These are phyloP conservation scores for Kuschelorhynchus macadamiae DNA, from an alignment of 2,888 invertebrate species.

Conservation along the genomic window DNA sequence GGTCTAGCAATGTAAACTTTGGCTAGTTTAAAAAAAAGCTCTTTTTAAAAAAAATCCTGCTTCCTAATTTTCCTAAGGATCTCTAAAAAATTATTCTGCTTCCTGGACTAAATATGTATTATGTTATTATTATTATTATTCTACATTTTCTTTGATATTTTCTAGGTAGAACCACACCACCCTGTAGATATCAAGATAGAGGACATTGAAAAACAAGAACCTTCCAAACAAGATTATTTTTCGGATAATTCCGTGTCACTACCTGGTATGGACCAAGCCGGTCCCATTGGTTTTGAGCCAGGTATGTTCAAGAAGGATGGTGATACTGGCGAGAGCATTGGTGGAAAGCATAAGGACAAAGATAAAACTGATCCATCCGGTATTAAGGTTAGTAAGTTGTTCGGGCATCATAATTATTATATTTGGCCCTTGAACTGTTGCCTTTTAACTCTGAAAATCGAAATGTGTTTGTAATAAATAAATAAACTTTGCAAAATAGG, in stretches of 20 bases:
- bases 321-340: constrained; percentile 2
- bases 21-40: too few species aligned
- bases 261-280: constrained; percentile 80
- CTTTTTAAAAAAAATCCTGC: too few species aligned
- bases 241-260: constrained; percentile 87
- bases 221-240: constrained; percentile 76
- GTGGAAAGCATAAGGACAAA: constrained; percentile 60
- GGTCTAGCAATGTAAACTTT: too few species aligned
- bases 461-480: too few species aligned
- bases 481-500: too few species aligned
- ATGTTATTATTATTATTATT: too few species aligned
- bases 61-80: too few species aligned
- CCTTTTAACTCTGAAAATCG: too few species aligned
- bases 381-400: constrained; percentile 67
- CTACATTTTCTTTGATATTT: background rate
- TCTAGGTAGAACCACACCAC: constrained; percentile 9
- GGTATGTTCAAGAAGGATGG: constrained; percentile 81
- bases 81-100: too few species aligned
- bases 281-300: constrained; percentile 86
- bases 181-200: constrained; percentile 49
- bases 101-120: too few species aligned
- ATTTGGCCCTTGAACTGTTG: too few species aligned
- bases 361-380: constrained; percentile 70
- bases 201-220: constrained; percentile 10
- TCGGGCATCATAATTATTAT: background rate